phyloP scores from a whole-genome alignment of 1,140 invertebrate genomes.

The Aricia agestis region DNA sequence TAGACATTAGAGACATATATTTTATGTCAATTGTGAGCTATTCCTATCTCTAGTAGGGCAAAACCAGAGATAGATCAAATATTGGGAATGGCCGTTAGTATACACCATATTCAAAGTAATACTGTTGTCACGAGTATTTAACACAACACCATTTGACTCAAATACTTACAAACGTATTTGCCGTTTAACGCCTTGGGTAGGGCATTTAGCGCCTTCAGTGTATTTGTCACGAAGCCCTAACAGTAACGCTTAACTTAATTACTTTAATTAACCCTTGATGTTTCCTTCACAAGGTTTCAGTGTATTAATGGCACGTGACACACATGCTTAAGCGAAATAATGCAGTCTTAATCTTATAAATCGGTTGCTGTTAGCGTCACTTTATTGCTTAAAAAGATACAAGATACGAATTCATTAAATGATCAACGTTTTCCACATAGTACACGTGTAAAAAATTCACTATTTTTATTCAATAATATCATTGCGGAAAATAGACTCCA shows the following conservation, averaged over 20 bases:
- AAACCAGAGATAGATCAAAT: too few relatives aligned
- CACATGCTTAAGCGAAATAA: neutral
- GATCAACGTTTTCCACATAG: too few relatives aligned
- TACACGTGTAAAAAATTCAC: too few relatives aligned
- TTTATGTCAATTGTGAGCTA: too few relatives aligned
- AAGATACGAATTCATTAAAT: too few relatives aligned
- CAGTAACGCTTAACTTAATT: constrained; percentile 4
- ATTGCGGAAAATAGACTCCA: too few relatives aligned
- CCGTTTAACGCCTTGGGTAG: constrained; percentile 1
- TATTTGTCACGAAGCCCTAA: constrained; percentile 11
- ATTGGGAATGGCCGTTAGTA: too few relatives aligned
- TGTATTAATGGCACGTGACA: neutral
- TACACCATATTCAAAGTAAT: neutral
- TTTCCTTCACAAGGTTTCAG: neutral
- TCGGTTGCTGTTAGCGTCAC: neutral
- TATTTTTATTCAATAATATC: too few relatives aligned
- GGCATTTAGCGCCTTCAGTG: neutral
- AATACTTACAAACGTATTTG: neutral
- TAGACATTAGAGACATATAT: too few relatives aligned
- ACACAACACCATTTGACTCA: neutral
- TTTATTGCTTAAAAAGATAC: neutral
- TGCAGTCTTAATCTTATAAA: neutral
- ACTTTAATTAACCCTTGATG: constrained; percentile 14
- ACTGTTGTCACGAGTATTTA: neutral
- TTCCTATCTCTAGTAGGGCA: too few relatives aligned